Evolutionary conservation across 2,113 vertebrate genomes (phyloP), one percentile per base, ranked within the genome.

Genomic region (Dinomys branickii): DNA sequence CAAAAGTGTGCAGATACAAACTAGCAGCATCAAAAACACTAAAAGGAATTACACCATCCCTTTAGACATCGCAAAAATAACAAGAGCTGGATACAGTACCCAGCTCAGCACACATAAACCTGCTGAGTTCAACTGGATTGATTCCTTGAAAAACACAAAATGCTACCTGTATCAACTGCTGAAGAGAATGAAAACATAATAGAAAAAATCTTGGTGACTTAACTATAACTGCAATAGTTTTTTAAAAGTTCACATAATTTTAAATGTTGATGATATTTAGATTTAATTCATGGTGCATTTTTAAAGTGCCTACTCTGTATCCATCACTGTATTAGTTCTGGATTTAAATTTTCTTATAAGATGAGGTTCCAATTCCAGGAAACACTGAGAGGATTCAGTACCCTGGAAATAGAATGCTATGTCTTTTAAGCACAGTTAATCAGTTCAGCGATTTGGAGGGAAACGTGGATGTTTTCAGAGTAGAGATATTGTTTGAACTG

Each of bases 201-300:
- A 30, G 3, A 26, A 10, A 30, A 59, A 80, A 30, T 75, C 93
- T 96, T 58, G 20, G 38, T 85, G 65, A 77, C 52, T 14, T 41
- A 22, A 85, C 26, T 56, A 77, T 58, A 58, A 92, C 9, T 28
- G 17, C 30, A 94, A 47, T 12, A 7, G 54, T 88, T 90, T 52
- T 1, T 78, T 44, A 12, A 77, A 89, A 86, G 16, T n/a, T 69
- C 22, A 19, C 47, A 12, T 78, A 58, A 71, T 67, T 90, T 75
- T 35, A 91, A 89, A 35, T 7, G 41, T 4, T 65, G 20, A 44
- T 85, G 19, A 82, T 59, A 82, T 93, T 77, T 96, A 13, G 16
- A 91, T 92, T 97, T 94, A 71, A 56, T 83, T 78, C 54, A 88
- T 1, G 54, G 28, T 89, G 19, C 20, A 35, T 84, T 91, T 91